Conservation (phyloP, 2,797 vertebrate species). For the Oreochromis grahami region DNA sequence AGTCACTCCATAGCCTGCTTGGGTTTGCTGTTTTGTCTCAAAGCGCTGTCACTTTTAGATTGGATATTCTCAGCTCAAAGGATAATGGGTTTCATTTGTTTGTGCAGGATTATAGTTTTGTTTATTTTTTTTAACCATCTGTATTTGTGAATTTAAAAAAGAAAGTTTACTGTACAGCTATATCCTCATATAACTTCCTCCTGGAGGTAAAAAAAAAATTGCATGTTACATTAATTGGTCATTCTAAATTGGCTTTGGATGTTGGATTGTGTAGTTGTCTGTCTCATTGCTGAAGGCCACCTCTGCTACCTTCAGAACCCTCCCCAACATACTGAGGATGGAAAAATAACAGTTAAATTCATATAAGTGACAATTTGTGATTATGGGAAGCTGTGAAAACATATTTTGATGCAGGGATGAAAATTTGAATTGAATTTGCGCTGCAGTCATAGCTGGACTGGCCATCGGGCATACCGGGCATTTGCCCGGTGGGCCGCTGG, state of each 20-base stretch:
- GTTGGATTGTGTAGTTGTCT: background rate
- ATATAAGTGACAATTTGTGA: background rate
- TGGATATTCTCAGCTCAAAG: background rate
- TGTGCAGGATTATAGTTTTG: background rate
- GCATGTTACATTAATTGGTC: background rate
- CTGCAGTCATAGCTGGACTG: no score
- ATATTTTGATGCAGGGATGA: background rate
- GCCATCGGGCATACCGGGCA: no score
- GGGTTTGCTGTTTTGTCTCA: background rate
- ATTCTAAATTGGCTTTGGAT: background rate
- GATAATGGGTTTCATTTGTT: background rate
- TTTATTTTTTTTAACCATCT: accelerated
- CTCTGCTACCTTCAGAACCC: background rate
- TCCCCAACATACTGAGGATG: accelerated
- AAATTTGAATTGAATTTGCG: background rate
- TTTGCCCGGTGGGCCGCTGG: no score
- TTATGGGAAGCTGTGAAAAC: background rate
- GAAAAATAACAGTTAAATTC: background rate
- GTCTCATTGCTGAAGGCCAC: background rate
- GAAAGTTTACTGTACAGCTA: background rate
- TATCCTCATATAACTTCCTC: background rate
- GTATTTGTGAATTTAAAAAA: accelerated
- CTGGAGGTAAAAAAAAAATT: background rate
- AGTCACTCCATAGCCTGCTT: background rate
- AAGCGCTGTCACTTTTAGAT: background rate